Evolutionary conservation across 2,113 vertebrate species (phyloP).

Genomic region (Leptobrachium leishanense): DNA sequence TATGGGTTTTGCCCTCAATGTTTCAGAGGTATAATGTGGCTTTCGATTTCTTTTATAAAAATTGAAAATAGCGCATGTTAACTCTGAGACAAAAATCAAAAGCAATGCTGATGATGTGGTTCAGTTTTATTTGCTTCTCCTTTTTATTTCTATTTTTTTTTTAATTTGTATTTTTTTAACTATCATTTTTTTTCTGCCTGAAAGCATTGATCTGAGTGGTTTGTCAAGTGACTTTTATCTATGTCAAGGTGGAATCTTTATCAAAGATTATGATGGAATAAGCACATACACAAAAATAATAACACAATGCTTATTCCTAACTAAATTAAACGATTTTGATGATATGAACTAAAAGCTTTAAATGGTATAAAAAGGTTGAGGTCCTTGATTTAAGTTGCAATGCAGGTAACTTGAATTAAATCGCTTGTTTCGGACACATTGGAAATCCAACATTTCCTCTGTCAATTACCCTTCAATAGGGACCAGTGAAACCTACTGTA

Average conservation of each 20-base stretch:
- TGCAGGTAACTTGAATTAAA: constrained; percentile 13
- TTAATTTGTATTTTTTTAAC: constrained; percentile 62
- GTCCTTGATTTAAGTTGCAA: constrained; percentile 16
- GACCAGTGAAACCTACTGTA: constrained; percentile 47
- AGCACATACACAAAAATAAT: background rate
- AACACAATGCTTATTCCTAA: background rate
- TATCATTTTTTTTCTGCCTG: constrained; percentile 72
- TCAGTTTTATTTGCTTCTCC: constrained; percentile 57
- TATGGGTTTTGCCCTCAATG: constrained; percentile 55
- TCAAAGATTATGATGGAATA: constrained; percentile 51
- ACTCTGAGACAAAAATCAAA: constrained; percentile 52
- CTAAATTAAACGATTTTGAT: background rate
- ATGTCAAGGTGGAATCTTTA: constrained; percentile 76
- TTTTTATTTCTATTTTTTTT: constrained; percentile 34
- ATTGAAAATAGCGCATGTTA: constrained; percentile 58
- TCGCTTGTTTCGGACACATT: background rate
- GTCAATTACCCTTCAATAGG: constrained; percentile 2
- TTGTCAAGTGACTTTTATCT: constrained; percentile 68
- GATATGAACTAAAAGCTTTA: background rate
- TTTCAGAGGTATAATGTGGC: constrained; percentile 56
- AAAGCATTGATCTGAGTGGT: constrained; percentile 70
- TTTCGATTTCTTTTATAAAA: constrained; percentile 48
- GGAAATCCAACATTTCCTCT: background rate
- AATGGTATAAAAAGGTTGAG: constrained; percentile 39
- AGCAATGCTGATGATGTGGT: constrained; percentile 79